Percentiles rank a stretch among this genome's conserved stretches.
Conservation (phyloP, 2,888 invertebrate genomes). For the Amphipyra berbera region DNA sequence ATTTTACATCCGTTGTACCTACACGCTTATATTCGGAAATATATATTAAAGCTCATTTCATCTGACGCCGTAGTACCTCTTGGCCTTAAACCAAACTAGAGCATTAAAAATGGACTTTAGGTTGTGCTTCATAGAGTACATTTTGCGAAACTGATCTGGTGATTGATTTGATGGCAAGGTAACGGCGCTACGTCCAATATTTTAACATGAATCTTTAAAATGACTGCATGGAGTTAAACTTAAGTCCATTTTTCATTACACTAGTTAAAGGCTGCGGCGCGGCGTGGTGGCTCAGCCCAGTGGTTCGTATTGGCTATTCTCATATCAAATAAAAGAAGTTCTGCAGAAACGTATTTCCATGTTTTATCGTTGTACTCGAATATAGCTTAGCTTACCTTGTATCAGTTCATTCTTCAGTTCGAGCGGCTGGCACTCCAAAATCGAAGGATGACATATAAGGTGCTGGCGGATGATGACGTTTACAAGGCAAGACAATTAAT, state of each 20-base stretch:
- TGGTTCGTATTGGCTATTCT: not conserved
- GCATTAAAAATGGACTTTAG: too few relatives aligned
- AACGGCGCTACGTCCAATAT: too few relatives aligned
- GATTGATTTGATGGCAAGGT: too few relatives aligned
- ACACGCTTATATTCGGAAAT: not conserved
- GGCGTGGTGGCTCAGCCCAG: not conserved
- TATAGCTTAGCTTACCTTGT: constrained; percentile 54
- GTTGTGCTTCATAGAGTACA: too few relatives aligned
- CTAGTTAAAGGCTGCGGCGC: too few relatives aligned
- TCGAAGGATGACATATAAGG: constrained; percentile 80
- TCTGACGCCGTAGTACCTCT: too few relatives aligned
- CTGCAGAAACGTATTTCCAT: constrained; percentile 15
- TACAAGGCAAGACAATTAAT: constrained; percentile 73
- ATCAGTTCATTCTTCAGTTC: constrained; percentile 81
- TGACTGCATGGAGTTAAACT: too few relatives aligned
- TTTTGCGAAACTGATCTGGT: too few relatives aligned
- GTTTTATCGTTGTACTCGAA: constrained; percentile 22
- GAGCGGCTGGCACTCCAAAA: constrained; percentile 76
- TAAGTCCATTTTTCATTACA: too few relatives aligned
- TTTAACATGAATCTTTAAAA: too few relatives aligned
- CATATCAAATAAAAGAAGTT: constrained; percentile 16
- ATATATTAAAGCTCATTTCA: too few relatives aligned
- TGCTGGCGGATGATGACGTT: constrained; percentile 75
- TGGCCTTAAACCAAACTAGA: too few relatives aligned
- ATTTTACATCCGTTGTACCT: not conserved